Base-by-base conservation (phyloP, 2,888 invertebrate species). In the Keiferia lycopersicella region DNA sequence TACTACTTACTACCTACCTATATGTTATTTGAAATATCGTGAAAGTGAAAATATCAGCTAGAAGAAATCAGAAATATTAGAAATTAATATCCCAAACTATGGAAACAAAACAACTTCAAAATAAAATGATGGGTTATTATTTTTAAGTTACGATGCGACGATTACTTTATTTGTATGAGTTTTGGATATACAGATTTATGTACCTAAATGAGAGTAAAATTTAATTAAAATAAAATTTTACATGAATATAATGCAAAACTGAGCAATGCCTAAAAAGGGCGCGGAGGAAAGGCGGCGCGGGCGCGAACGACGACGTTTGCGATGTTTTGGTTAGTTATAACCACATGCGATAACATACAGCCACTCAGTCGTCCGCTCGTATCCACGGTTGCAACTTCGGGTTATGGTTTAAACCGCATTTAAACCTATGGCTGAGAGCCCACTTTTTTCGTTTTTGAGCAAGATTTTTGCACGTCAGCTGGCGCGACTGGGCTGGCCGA, bases 401-500 rank as follows among this genome's bases (percentile, higher is more conserved):
- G 80, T 80, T 73, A 81, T 81, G 80, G 74, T 77, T 80, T 77
- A 73, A 69, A 79, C 77, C 79, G 75, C 80, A 79, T 78, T 86
- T 86, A n/a, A n/a, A n/a, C n/a, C 84, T 85, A 85, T 85, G 83
- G 83, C 81, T 82, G 76, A 80, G 76, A 80, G 82, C 77, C 80
- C 76, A 79, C 77, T 78, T 74, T 81, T 78, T 82, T 74, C 73
- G 79, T 82, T 79, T 61, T 20, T n/a, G 78, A 79, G 78, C 78
- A 78, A 84, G 81, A 83, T 79, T 82, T 82, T 81, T 82, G 78
- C 82, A 81, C 80, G 73, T 78, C 86, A 87, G 89, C 89, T 88
- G 90, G 90, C 89, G 88, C 90, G 88, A 88, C 87, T 87, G 88
- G 87, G 81, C 78, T 78, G 71, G 83, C 88, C 87, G 87, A 89